A percentile compares a stretch with the other conserved stretches of the same genome.
Conservation (phyloP, 1,140 invertebrate species). For the Conus ventricosus region DNA sequence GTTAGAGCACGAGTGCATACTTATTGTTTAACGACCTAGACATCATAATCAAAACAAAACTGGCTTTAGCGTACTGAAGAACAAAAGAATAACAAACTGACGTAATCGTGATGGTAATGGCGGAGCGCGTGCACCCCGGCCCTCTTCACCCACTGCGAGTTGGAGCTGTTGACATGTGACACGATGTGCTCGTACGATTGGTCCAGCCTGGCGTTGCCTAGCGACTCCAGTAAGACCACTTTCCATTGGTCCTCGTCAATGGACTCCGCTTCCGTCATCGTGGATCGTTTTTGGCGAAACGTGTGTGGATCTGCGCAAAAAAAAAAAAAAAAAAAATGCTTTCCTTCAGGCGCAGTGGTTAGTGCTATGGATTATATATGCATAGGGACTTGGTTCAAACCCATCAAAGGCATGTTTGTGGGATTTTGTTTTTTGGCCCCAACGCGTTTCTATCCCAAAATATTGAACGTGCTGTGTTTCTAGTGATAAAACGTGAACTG, state of each 20-base stretch:
- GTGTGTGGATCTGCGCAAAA: conserved; percentile 45
- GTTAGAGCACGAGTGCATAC: no score
- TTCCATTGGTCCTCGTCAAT: conserved; percentile 37
- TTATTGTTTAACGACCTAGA: no score
- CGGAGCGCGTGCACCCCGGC: conserved; percentile 50
- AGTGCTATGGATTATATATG: neutral
- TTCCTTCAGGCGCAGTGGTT: neutral
- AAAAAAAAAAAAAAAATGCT: neutral
- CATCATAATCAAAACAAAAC: no score
- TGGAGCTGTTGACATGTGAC: conserved; percentile 53
- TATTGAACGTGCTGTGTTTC: no score
- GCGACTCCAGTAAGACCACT: conserved; percentile 46
- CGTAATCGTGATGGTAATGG: conserved; percentile 43
- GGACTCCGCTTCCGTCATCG: conserved; percentile 42
- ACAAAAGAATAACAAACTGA: neutral
- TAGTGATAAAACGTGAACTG: no score
- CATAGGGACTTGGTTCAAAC: neutral
- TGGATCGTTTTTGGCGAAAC: conserved; percentile 42
- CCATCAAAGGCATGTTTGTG: neutral
- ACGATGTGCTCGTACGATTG: conserved; percentile 54
- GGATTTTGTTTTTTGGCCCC: neutral
- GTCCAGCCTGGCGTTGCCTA: conserved; percentile 46
- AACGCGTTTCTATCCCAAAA: neutral
- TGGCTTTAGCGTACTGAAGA: neutral
- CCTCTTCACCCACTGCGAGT: conserved; percentile 53